Evolutionary conservation across 2,113 vertebrate genomes (phyloP).

Genomic region (Semicossyphus pulcher): DNA sequence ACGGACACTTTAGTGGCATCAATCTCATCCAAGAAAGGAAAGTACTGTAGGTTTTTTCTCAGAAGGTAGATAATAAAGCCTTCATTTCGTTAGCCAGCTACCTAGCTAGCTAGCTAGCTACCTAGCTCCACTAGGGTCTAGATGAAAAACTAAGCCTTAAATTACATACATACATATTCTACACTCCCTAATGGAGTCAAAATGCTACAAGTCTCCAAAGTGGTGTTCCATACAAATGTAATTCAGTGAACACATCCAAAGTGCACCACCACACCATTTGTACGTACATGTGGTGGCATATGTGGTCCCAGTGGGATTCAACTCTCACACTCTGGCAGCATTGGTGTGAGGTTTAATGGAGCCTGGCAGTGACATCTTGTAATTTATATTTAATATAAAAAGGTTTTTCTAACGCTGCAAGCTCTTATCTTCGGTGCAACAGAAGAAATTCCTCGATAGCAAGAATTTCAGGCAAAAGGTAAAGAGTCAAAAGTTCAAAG

Average conservation of each 20-base stretch:
- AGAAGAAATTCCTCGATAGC: constrained; percentile 1
- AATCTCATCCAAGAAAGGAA: no score
- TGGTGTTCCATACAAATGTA: not conserved
- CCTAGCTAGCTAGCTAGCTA: no score
- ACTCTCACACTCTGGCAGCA: constrained; percentile 13
- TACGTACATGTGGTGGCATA: constrained; percentile 26
- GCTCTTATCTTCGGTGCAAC: not conserved
- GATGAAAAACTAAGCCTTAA: no score
- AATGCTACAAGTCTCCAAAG: not conserved
- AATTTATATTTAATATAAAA: not conserved
- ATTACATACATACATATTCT: no score
- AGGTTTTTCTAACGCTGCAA: not conserved
- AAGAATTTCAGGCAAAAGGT: not conserved
- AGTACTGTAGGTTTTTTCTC: no score
- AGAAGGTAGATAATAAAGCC: no score
- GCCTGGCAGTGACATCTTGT: constrained; percentile 14
- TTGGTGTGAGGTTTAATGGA: constrained; percentile 13
- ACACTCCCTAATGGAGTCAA: not conserved
- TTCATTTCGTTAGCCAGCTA: no score
- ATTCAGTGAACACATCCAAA: not conserved
- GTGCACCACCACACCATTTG: constrained; percentile 9
- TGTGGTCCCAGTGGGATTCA: constrained; percentile 41
- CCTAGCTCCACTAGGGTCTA: no score
- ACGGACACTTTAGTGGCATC: no score
- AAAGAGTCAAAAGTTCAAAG: constrained; percentile 7